A percentile compares a stretch with the other conserved stretches of the same genome.
Conservation (phyloP, 64 coral and sea anemone species). For the Montipora sp. region DNA sequence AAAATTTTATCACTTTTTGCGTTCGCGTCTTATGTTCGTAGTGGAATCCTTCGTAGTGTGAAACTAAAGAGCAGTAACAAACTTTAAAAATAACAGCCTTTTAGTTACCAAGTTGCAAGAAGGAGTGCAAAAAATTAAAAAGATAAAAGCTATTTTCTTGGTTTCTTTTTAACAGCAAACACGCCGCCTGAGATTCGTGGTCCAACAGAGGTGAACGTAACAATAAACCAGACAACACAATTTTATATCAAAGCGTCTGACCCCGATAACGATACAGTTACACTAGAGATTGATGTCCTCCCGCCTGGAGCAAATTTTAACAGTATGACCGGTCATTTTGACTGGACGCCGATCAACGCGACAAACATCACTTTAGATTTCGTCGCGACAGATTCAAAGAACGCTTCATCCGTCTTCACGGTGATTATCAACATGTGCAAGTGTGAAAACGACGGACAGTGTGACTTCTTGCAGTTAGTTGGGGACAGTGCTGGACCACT, state of each 20-base stretch:
- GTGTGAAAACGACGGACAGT: slow-evolving; percentile 45
- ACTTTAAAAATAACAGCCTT: no score
- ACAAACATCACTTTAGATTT: slow-evolving; percentile 35
- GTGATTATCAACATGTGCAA: slow-evolving; percentile 51
- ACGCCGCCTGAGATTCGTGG: slow-evolving; percentile 28
- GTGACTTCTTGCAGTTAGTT: slow-evolving; percentile 44
- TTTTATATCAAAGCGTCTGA: background rate
- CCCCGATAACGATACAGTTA: slow-evolving; percentile 21
- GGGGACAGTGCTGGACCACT: background rate
- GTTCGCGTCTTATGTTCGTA: no score
- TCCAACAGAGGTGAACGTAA: slow-evolving; percentile 27
- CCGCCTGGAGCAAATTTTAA: background rate
- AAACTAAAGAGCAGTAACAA: no score
- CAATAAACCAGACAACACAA: background rate
- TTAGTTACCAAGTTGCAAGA: no score
- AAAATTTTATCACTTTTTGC: no score
- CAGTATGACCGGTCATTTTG: background rate
- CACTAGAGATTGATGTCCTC: slow-evolving; percentile 5
- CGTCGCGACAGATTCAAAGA: slow-evolving; percentile 34
- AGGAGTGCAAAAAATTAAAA: background rate
- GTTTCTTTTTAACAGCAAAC: slow-evolving; percentile 18
- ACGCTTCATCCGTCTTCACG: background rate
- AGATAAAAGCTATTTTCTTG: background rate
- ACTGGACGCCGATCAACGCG: slow-evolving; percentile 9
- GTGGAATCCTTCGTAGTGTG: no score